Base-by-base conservation (phyloP, 2,797 vertebrate species). In the Rhinella marina region DNA sequence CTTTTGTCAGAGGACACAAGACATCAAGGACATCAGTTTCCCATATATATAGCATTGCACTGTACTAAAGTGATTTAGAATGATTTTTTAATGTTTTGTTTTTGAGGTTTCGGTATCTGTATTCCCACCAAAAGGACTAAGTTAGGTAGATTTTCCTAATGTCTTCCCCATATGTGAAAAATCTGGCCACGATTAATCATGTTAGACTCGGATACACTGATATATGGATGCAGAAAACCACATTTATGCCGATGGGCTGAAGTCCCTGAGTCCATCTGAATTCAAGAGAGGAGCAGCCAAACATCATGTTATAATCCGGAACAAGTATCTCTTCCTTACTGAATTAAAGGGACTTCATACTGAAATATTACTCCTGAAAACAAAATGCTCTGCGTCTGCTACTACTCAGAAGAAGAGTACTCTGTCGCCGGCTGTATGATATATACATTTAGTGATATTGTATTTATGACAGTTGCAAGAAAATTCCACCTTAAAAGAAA, bases 151-250 rank as follows among this genome's bases (percentile, higher is more conserved):
- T 83, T 48, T 83, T 75, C 81, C 56, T 83, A 87, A 87, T 87
- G 86, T 76, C 5, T 83, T 87, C 81, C 50, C 72, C 86, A 87
- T 87, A 87, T 87, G 86, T 83, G 61, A 73, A 76, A 83, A 77
- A 83, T 77, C 72, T 83, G 81, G 48, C 72, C 48, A 75, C 80
- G 54, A 87, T 87, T 73, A 82, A 82, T 87, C 81, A 87, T 17
- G 52, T 48, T 57, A 29, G 81, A 64, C 19, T 83, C 48, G 32
- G 81, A 83, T 52, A 57, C 86, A 77, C 50, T 87, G 81, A 87
- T 87, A 87, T 78, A 87, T 75, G 81, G 86, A 83, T 75, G 82
- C 29, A 27, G 57, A 83, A 83, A 66, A 75, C 48, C 50, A 52
- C 61, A 87, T 81, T 82, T 62, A 83, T 27, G 81, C 50, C 41